Conservation (phyloP, 2,797 vertebrate genomes). For the Pangasius sanitwongsei region DNA sequence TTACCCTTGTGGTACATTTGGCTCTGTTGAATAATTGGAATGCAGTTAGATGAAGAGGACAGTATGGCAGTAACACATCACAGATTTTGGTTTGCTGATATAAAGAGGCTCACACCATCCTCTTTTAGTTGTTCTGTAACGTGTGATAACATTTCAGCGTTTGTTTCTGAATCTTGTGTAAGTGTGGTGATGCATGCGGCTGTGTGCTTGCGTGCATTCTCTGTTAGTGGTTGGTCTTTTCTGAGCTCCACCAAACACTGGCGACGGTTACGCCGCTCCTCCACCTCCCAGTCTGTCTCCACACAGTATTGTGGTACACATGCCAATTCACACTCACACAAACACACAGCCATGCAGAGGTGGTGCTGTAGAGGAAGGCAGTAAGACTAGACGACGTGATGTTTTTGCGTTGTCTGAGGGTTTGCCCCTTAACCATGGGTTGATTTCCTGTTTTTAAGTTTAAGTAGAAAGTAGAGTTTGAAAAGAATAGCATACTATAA, state of each 20-base stretch:
- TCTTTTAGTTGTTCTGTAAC: not conserved
- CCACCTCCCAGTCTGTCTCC: constrained; percentile 46
- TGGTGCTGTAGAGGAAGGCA: constrained; percentile 41
- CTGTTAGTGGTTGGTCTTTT: constrained; percentile 27
- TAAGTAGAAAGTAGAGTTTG: constrained; percentile 3
- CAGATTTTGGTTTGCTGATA: constrained; percentile 6
- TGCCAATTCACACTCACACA: constrained; percentile 36
- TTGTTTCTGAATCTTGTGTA: constrained; percentile 3
- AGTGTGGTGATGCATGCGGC: not conserved
- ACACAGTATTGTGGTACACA: constrained; percentile 27
- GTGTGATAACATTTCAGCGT: not conserved
- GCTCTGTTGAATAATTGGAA: constrained; percentile 12
- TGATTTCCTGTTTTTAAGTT: constrained; percentile 36
- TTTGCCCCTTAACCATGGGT: constrained; percentile 43
- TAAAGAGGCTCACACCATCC: not conserved
- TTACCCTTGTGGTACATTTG: constrained; percentile 10
- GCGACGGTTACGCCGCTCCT: constrained; percentile 2
- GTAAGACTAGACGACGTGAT: constrained; percentile 40
- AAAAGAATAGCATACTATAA: not conserved
- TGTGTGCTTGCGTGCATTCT: constrained; percentile 8
- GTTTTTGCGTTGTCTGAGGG: constrained; percentile 53
- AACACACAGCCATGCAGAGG: constrained; percentile 23
- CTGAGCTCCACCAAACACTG: constrained; percentile 37
- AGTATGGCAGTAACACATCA: not conserved
- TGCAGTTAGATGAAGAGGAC: not conserved